Base-by-base conservation (phyloP, 64 coral and sea anemone genomes). In the Pocillopora damicornis region DNA sequence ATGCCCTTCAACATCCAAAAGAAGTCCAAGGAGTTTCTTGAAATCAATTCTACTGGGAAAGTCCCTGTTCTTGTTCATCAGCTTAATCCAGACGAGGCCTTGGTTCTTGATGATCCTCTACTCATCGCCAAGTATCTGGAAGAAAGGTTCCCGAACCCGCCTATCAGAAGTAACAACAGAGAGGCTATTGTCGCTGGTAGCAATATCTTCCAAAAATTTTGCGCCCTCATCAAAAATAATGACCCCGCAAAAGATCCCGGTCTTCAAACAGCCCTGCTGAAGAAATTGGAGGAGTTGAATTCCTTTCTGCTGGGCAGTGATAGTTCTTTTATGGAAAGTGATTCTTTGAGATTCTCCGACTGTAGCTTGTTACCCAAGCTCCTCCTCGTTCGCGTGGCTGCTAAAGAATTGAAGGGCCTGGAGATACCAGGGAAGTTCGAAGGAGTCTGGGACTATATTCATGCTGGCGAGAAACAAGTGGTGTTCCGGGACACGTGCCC, bases 221-320 rank as follows among this genome's bases (percentile, higher is more conserved):
- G 78, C 79, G 87, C 91, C 16, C 80, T 85, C 5, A 78, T 93
- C 23, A 93, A 93, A n/a, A 93, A 93, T 79, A 51, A 68, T 13
- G 91, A 93, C 25, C 58, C 78, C 5, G 77, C 56, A 15, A 83
- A 75, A 12, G 87, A 93, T 71, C 37, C 87, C 22, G 82, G 63
- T 30, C 58, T 93, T 61, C 76, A 93, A 37, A 60, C 56, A 35
- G 72, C 87, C 11, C 38, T 93, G 20, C 45, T 93, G n/a, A 82
- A 57, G 63, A 88, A 89, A 71, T 60, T 93, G 26, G 37, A 67
- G 25, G 88, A 59, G 72, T 42, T 85, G 81, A 65, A 85, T 58
- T 85, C 65, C 3, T n/a, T 72, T 35, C 22, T 85, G 14, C 37
- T 26, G 68, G 71, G 81, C 8, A 58, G 20, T 14, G 13, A 72